Evolutionary conservation across 2,113 vertebrate species (phyloP).

Genomic region (Clupea harengus): DNA sequence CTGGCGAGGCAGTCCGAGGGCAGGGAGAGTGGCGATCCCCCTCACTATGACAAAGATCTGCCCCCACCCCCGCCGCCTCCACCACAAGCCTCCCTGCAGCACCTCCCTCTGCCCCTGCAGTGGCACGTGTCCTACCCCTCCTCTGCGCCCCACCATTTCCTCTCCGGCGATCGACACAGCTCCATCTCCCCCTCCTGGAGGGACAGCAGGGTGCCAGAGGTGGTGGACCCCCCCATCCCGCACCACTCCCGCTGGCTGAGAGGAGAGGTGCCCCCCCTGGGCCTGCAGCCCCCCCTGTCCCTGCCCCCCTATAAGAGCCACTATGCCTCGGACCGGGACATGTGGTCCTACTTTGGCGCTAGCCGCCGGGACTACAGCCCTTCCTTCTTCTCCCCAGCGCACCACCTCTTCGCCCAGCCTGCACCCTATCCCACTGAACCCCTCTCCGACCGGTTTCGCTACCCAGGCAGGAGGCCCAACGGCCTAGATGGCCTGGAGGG

Average conservation of each 20-base stretch:
- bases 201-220: constrained; percentile 52
- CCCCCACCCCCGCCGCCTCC: constrained; percentile 62
- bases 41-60: constrained; percentile 48
- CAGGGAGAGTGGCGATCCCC: constrained; percentile 56
- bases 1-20: constrained; percentile 57
- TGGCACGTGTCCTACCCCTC: constrained; percentile 68
- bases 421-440: constrained; percentile 60
- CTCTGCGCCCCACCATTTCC: constrained; percentile 60
- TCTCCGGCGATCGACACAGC: constrained; percentile 61
- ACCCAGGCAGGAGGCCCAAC: constrained; percentile 66
- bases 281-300: constrained; percentile 57
- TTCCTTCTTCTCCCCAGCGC: constrained; percentile 54
- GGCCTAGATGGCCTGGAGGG: constrained; percentile 68
- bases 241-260: constrained; percentile 69
- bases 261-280: constrained; percentile 54
- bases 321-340: constrained; percentile 65
- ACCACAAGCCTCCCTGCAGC: constrained; percentile 50
- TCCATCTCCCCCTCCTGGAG: constrained; percentile 68
- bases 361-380: constrained; percentile 64
- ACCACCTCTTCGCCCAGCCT: constrained; percentile 60
- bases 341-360: constrained; percentile 65
- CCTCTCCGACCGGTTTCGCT: constrained; percentile 62
- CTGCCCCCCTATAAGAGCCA: constrained; percentile 65
- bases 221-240: constrained; percentile 51
- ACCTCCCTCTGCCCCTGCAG: constrained; percentile 57